Conservation (phyloP, 2,888 invertebrate species). For the Pherbina coryleti region DNA sequence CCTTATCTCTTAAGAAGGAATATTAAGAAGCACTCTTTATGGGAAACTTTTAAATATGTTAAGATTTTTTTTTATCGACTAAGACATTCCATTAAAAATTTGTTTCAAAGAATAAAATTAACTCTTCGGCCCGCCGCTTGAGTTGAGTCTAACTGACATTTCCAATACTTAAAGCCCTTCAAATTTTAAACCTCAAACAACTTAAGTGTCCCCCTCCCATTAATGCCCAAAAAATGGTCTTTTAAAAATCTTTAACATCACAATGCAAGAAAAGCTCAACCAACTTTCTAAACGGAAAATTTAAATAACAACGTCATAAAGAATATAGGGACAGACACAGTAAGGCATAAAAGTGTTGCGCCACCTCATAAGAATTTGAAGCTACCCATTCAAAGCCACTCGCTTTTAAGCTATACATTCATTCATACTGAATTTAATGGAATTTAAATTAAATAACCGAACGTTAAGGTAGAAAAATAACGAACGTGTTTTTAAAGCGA, state of each 20-base stretch:
- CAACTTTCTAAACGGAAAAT: conserved; percentile 12
- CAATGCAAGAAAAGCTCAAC: background rate
- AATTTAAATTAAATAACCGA: conserved; percentile 29
- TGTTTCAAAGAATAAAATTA: no score
- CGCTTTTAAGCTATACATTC: background rate
- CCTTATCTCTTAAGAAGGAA: no score
- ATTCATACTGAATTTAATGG: conserved; percentile 24
- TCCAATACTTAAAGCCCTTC: no score
- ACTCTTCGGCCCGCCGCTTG: no score
- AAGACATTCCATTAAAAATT: no score
- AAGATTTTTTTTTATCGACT: no score
- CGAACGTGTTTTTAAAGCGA: background rate
- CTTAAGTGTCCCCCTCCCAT: no score
- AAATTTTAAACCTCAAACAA: no score
- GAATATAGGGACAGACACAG: background rate
- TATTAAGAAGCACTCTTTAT: no score
- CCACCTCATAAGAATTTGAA: background rate
- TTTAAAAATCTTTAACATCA: background rate
- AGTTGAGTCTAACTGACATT: no score
- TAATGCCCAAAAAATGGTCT: no score
- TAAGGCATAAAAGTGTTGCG: background rate
- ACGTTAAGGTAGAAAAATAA: background rate
- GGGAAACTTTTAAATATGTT: no score
- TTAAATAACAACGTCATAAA: background rate
- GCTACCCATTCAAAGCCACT: background rate